Conservation (phyloP, 2,797 vertebrate genomes). For the Botia almorhae region DNA sequence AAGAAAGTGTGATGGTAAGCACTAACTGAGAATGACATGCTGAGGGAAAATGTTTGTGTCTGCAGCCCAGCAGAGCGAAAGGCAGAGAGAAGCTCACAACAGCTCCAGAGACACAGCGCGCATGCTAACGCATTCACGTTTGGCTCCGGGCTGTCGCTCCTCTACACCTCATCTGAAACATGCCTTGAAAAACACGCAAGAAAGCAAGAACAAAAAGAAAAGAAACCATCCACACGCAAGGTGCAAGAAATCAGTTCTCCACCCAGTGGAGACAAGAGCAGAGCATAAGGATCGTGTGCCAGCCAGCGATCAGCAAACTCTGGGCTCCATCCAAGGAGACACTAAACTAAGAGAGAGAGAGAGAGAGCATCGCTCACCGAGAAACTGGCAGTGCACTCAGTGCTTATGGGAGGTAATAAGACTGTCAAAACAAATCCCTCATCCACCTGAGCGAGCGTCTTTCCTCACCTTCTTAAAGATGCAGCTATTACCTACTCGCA, state of each 20-base stretch:
- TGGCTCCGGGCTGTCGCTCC: constrained; percentile 38
- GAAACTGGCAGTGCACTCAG: constrained; percentile 34
- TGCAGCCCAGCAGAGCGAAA: constrained; percentile 48
- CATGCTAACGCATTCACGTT: constrained; percentile 48
- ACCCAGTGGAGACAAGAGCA: constrained; percentile 22
- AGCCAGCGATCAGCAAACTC: constrained; percentile 51
- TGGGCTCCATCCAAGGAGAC: constrained; percentile 48
- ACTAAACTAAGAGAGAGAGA: constrained; percentile 11
- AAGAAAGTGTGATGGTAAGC: constrained; percentile 65
- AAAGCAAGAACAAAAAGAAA: constrained; percentile 5
- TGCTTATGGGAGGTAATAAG: constrained; percentile 40
- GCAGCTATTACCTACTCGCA: constrained; percentile 23
- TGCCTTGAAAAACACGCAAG: not conserved
- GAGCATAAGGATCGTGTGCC: constrained; percentile 24
- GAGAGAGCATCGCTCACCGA: constrained; percentile 8
- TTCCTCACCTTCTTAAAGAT: constrained; percentile 43
- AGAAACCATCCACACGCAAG: not conserved
- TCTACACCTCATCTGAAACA: constrained; percentile 35
- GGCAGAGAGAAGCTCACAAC: constrained; percentile 50
- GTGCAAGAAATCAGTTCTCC: constrained; percentile 10
- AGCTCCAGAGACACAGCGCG: constrained; percentile 43
- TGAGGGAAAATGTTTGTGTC: constrained; percentile 73
- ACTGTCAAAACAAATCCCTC: constrained; percentile 55
- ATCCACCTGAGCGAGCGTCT: constrained; percentile 33
- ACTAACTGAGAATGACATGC: constrained; percentile 78